Percentiles rank a stretch among this genome's conserved stretches.
Conservation (phyloP, 1,140 invertebrate genomes). For the Eriocheir sinensis region DNA sequence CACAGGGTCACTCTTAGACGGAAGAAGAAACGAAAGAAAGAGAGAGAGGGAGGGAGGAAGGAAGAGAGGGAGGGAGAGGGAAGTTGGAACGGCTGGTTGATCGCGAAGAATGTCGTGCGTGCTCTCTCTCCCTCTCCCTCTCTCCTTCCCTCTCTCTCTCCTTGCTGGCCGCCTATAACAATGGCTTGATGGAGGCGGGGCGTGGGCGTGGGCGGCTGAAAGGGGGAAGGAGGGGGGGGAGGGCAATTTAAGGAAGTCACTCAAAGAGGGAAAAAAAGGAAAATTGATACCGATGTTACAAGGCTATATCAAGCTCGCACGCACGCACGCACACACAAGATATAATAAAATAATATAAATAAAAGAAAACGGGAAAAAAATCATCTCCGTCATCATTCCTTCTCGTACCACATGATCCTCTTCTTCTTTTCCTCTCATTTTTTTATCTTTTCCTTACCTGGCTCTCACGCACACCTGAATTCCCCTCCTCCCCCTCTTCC, state of each 20-base stretch:
- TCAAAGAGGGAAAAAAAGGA: not conserved
- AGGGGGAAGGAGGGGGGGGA: not conserved
- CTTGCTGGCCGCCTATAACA: not conserved
- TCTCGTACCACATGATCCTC: not conserved
- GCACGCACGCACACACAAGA: constrained; percentile 20
- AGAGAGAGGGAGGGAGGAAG: too few relatives aligned
- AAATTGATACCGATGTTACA: constrained; percentile 15
- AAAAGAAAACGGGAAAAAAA: too few relatives aligned
- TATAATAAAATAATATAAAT: too few relatives aligned
- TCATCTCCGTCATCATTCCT: too few relatives aligned
- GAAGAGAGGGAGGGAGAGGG: not conserved
- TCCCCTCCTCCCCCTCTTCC: not conserved
- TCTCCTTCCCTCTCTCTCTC: too few relatives aligned
- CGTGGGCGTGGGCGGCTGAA: not conserved
- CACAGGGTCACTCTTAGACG: not conserved
- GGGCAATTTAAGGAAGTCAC: not conserved
- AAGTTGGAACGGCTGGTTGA: not conserved
- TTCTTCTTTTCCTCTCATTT: not conserved
- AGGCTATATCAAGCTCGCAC: not conserved
- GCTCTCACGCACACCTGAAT: not conserved
- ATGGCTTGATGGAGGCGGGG: not conserved
- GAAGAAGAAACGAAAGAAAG: not conserved
- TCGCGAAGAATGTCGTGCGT: not conserved
- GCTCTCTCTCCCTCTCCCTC: too few relatives aligned
- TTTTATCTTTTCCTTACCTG: too few relatives aligned